Evolutionary conservation across 2,888 invertebrate genomes (phyloP).

Genomic region (Callimorpha dominula): DNA sequence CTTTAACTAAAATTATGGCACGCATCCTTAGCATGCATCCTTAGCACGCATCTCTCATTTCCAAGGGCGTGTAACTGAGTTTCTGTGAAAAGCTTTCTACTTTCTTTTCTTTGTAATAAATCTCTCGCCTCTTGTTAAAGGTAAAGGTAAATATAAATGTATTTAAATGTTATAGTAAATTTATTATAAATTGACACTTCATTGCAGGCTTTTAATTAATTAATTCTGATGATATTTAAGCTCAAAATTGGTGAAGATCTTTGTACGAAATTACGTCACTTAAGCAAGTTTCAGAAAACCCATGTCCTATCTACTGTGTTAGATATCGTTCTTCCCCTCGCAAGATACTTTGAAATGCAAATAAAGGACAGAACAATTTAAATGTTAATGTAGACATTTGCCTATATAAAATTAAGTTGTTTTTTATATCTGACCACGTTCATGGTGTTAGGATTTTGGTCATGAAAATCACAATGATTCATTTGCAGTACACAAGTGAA

Average conservation of each 20-base stretch:
- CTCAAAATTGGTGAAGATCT: background rate
- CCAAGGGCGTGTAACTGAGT: too few relatives aligned
- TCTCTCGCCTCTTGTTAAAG: too few relatives aligned
- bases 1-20: too few relatives aligned
- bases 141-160: too few relatives aligned
- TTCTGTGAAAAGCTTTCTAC: too few relatives aligned
- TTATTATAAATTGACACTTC: background rate
- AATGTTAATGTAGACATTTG: slow-evolving; percentile 78
- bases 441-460: background rate
- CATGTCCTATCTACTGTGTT: slow-evolving; percentile 52
- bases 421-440: slow-evolving; percentile 2
- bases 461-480: background rate
- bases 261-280: background rate
- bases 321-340: slow-evolving; percentile 33
- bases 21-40: too few relatives aligned
- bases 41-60: too few relatives aligned
- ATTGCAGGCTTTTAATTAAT: background rate
- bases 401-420: slow-evolving; percentile 34
- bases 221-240: background rate
- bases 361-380: slow-evolving; percentile 78
- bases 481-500: background rate
- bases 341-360: slow-evolving; percentile 77
- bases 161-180: background rate
- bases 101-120: too few relatives aligned
- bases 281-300: slow-evolving; percentile 23